Base-by-base conservation (phyloP, 2,888 invertebrate genomes). In the Serrognathus titanus region DNA sequence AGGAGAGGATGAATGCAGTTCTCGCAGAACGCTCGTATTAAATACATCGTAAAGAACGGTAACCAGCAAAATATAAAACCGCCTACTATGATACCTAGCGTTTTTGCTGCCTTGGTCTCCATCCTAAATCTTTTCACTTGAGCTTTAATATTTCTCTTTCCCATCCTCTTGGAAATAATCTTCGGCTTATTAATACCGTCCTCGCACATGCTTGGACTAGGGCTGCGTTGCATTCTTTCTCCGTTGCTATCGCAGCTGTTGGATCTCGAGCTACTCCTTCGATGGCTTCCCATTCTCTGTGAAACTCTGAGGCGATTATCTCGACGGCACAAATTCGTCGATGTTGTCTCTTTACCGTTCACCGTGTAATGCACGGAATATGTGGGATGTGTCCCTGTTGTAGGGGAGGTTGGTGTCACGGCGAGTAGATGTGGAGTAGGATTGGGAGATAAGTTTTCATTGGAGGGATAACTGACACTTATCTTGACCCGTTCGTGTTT, bases 81-180 rank as follows among this genome's bases (percentile, higher is more conserved):
- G 1, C 97, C 97, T 3, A 98, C 97, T 62, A 98, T 97, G 63
- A 98, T 96, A 59, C 94, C 97, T 51, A 97, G 81, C 0, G 97
- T 97, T 78, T 97, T 97, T 1, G 97, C 96, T 0, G 97, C 97
- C 79, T 97, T 97, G 0, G 96, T 96, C 76, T 97, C 97, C 89
- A 94, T 94, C 3, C 92, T 85, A 75, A 94, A 94, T 48, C 94
- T 86, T 75, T 93, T 93, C 61, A 68, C 67, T 83, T 92, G 88
- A 3, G 92, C 91, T 75, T 94, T 94, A 60, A 94, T 92, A 75
- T 94, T 94, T 57, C 94, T 82, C 70, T 91, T 90, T 31, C 93
- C 92, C 90, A 94, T 92, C 64, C 86, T 82, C 10, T 83, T 82
- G 0, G 80, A 82, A 53, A 82, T 79, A 45, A 80, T 71, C 64